These are phyloP conservation scores for Phytoseiulus persimilis DNA, from an alignment of 2,888 invertebrate genomes.

Conservation along the genomic window DNA sequence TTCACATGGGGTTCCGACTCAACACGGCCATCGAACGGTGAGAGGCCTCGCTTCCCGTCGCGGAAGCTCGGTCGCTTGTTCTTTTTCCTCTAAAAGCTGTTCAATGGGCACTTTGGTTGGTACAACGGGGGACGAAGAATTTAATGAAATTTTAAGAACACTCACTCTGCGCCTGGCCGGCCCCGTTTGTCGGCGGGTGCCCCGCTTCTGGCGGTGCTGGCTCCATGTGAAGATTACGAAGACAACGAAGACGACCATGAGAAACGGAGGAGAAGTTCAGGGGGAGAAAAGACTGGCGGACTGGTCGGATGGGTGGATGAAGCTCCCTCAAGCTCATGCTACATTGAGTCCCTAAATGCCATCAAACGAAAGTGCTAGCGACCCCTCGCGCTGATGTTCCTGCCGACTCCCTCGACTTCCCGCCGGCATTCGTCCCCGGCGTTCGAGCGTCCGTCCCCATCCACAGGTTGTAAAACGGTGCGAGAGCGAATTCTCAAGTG, in stretches of 20 bases:
- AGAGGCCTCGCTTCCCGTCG: not conserved
- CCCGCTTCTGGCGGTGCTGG: not conserved
- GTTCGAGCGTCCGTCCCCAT: not conserved
- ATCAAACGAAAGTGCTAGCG: not conserved
- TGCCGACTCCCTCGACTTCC: not conserved
- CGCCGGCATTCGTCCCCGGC: not conserved
- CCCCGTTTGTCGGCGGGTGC: not conserved
- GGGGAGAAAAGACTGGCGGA: not conserved
- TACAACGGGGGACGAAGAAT: not conserved
- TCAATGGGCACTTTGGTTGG: not conserved
- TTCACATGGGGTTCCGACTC: not conserved
- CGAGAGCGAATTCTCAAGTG: not conserved
- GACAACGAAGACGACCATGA: not conserved
- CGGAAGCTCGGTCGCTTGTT: not conserved
- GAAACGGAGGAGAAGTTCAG: not conserved
- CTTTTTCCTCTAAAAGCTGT: not conserved
- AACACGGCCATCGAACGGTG: not conserved
- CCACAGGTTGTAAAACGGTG: not conserved
- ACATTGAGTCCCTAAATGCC: slow-evolving; percentile 36
- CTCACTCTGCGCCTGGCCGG: not conserved
- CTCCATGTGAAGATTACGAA: not conserved
- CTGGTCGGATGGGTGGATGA: not conserved
- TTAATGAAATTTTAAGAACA: slow-evolving; percentile 39
- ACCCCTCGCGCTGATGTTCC: not conserved
- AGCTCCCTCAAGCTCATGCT: slow-evolving; percentile 14